Evolutionary conservation across 2,113 vertebrate species (phyloP).

Genomic region (Cyanistes caeruleus): DNA sequence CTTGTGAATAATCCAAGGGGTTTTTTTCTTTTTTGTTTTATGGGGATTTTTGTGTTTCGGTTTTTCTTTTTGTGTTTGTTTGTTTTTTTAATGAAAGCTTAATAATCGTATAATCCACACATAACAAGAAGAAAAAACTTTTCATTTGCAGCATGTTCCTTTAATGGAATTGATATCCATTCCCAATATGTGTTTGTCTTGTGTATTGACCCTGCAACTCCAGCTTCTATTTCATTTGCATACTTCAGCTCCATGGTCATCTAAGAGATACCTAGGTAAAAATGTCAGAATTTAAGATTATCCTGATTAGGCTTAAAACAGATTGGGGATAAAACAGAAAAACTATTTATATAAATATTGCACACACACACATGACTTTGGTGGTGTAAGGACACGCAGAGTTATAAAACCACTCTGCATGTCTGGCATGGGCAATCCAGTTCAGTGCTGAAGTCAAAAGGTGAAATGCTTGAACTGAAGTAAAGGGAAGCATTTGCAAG

Average conservation of each 20-base stretch:
- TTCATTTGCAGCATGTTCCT: neutral
- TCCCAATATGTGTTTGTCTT: neutral
- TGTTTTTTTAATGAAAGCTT: neutral
- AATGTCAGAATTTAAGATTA: neutral
- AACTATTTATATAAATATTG: neutral
- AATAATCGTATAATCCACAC: neutral
- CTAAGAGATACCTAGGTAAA: neutral
- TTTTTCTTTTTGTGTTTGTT: neutral
- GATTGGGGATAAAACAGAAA: neutral
- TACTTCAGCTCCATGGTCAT: neutral
- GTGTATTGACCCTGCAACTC: neutral
- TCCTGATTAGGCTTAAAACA: neutral
- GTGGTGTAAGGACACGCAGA: neutral
- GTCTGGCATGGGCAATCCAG: neutral
- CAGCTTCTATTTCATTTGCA: neutral
- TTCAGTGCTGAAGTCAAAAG: neutral
- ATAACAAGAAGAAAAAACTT: neutral
- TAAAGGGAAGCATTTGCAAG: neutral
- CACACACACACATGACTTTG: neutral
- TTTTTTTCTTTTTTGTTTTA: neutral
- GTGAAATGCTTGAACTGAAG: neutral
- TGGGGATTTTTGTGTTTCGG: neutral
- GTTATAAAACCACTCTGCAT: neutral
- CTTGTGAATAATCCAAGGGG: neutral
- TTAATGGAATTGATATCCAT: neutral